These are phyloP conservation scores for Tenualosa ilisha DNA, from an alignment of 2,797 vertebrate genomes.

Conservation along the genomic window DNA sequence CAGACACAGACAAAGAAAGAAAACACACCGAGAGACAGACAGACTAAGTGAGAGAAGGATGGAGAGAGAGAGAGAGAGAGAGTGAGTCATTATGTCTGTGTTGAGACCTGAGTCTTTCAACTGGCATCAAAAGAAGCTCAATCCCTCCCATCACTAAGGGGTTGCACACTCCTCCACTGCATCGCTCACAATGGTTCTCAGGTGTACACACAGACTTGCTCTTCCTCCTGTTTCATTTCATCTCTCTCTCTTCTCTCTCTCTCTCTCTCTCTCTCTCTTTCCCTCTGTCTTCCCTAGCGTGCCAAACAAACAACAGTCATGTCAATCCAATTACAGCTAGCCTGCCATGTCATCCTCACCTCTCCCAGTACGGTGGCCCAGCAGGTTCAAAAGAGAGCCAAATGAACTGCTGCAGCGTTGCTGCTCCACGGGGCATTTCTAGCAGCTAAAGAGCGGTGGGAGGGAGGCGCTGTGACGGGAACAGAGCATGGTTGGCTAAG, in stretches of 20 bases:
- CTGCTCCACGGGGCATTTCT: background rate
- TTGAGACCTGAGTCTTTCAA: constrained; percentile 33
- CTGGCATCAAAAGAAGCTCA: constrained; percentile 5
- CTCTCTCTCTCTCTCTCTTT: background rate
- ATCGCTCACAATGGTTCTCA: background rate
- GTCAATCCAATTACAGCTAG: constrained; percentile 45
- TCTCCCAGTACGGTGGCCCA: constrained; percentile 4
- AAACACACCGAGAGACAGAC: background rate
- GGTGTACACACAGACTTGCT: background rate
- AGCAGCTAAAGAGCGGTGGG: background rate
- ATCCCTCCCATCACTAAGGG: background rate
- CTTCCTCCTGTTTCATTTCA: background rate
- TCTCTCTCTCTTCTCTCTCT: constrained; percentile 8
- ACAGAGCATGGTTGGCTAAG: background rate
- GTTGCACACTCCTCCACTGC: background rate
- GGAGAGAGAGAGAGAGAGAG: background rate
- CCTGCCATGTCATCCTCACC: constrained; percentile 16
- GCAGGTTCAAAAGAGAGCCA: constrained; percentile 4
- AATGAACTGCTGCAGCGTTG: background rate
- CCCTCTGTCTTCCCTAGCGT: background rate
- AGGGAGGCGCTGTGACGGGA: background rate
- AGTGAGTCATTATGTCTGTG: constrained; percentile 44
- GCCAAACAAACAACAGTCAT: constrained; percentile 34
- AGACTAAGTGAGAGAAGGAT: background rate
- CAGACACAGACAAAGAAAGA: background rate